These are phyloP conservation scores for Acrobasis consociella DNA, from an alignment of 2,888 invertebrate species.

Conservation along the genomic window DNA sequence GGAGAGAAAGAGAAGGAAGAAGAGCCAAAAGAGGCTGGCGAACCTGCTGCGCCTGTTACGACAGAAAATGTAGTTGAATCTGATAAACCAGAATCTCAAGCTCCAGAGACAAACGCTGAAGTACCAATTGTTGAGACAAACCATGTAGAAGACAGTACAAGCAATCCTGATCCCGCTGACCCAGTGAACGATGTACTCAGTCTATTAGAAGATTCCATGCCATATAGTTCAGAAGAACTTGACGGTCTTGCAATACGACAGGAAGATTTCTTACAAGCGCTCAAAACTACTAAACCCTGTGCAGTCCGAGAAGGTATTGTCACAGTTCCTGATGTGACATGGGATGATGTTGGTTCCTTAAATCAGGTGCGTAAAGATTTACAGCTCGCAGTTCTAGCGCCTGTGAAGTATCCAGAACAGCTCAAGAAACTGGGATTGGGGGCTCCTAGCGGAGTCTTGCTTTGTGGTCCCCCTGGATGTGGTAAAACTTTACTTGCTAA, in stretches of 20 bases:
- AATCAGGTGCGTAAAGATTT: constrained; percentile 93
- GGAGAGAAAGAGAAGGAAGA: constrained; percentile 65
- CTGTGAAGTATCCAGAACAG: constrained; percentile 93
- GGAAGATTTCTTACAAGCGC: constrained; percentile 89
- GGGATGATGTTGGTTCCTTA: constrained; percentile 98
- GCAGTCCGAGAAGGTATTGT: constrained; percentile 98
- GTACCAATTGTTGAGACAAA: constrained; percentile 39
- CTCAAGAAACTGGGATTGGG: constrained; percentile 90
- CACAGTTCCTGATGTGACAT: constrained; percentile 97
- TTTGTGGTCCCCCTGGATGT: constrained; percentile 98
- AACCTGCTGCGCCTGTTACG: constrained; percentile 42
- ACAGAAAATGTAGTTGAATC: constrained; percentile 41
- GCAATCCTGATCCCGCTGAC: constrained; percentile 40
- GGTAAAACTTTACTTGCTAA: constrained; percentile 98
- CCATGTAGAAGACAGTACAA: constrained; percentile 37
- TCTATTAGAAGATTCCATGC: constrained; percentile 86
- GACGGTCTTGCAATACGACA: constrained; percentile 86
- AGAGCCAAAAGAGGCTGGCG: constrained; percentile 38
- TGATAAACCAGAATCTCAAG: constrained; percentile 33
- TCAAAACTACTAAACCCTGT: constrained; percentile 94
- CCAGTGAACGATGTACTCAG: constrained; percentile 81
- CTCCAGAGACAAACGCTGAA: constrained; percentile 26
- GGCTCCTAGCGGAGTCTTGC: constrained; percentile 93
- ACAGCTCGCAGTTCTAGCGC: constrained; percentile 95
- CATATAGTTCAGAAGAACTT: constrained; percentile 85